Evolutionary conservation across 2,888 invertebrate genomes (phyloP).

Genomic region (Machimus atricapillus): DNA sequence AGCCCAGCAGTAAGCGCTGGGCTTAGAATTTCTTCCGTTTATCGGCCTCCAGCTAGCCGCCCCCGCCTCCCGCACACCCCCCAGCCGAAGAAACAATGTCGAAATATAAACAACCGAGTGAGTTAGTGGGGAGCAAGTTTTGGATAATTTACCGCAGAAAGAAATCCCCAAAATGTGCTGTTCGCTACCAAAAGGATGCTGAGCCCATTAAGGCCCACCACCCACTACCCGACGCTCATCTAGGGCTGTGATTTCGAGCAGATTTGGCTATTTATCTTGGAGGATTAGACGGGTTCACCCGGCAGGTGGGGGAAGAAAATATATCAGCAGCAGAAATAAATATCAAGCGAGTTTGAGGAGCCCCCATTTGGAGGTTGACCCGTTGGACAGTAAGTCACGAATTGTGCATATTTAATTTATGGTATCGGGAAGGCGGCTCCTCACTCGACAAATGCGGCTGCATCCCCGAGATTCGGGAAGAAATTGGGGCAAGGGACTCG

Average conservation of each 20-base stretch:
- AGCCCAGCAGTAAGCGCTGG: background rate
- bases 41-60: background rate
- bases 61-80: background rate
- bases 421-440: background rate
- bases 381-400: background rate
- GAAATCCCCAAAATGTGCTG: conserved; percentile 1
- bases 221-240: background rate
- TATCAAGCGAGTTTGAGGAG: background rate
- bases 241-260: conserved; percentile 4
- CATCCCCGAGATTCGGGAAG: background rate
- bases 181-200: background rate
- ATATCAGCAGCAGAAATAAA: background rate
- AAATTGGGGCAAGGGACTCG: background rate
- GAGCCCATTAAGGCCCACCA: background rate
- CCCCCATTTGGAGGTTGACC: background rate
- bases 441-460: background rate
- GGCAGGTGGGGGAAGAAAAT: background rate
- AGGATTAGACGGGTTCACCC: background rate
- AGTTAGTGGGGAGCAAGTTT: background rate
- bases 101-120: background rate
- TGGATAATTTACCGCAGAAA: conserved; percentile 17
- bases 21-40: background rate
- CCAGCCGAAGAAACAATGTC: background rate
- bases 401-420: background rate
- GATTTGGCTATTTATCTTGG: conserved; percentile 20